Evolutionary conservation across 2,888 invertebrate genomes (phyloP), one percentile per base, ranked within the genome.

Genomic region (Sussaba pulchella): DNA sequence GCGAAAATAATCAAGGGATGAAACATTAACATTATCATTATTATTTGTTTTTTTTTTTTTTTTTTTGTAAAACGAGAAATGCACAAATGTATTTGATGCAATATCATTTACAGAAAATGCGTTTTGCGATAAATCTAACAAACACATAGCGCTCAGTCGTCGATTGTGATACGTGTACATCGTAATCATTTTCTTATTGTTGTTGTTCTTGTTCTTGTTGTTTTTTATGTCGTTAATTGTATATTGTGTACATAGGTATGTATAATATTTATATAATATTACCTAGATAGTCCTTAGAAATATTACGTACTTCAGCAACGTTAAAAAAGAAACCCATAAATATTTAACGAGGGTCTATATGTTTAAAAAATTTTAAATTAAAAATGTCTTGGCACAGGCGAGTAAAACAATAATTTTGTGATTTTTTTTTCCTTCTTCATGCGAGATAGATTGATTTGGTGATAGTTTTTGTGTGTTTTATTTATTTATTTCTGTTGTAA

Each of bases 161-260:
- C 82, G 75, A 79, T 83, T 74, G 72, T 81, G 82, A 83, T 82
- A 84, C 77, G 80, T 83, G 76, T 83, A 80, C 78, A 80, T 76
- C 59, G 63, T 82, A 64, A 74, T 83, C 69, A 43, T 52, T 79
- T 79, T 69, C 63, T 75, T 63, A 39, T 61, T 57, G 10, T 54
- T 54, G 54, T 76, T 71, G 36, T 57, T 83, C 66, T 43, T 52
- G 77, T 79, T 69, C 61, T 75, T 57, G 36, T 61, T 57, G 10
- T 54, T 31, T 24, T 76, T 80, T 78, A 78, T 45, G 50, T 80
- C 61, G 50, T 82, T 83, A 83, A 61, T 82, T 83, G 76, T 77
- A 84, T 82, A 79, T 59, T 69, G 83, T 83, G 75, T 84, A 83
- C 80, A 82, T 83, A 81, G 81, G 77, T 83, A 84, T 84, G 75